Conservation (phyloP, 1,140 invertebrate genomes). For the Anastatus disparis region DNA sequence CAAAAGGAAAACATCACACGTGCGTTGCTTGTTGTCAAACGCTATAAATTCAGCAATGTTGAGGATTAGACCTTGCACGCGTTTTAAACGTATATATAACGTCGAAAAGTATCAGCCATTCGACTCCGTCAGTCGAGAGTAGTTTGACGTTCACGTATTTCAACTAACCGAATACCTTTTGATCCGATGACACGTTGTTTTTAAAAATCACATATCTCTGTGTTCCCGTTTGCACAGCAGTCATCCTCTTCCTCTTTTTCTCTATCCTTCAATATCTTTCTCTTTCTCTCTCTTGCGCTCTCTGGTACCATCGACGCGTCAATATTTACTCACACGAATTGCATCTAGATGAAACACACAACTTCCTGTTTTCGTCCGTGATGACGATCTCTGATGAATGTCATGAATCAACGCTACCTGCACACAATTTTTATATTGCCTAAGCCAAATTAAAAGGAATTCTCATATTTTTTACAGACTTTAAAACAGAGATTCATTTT, state of each 20-base stretch:
- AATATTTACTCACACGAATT: conserved; percentile 37
- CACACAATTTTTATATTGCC: conserved; percentile 12
- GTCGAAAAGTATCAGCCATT: conserved; percentile 4
- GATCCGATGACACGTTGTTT: conserved; percentile 40
- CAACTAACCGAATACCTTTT: conserved; percentile 39
- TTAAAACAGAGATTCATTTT: too few species aligned
- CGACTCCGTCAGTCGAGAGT: conserved; percentile 25
- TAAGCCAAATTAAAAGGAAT: conserved; percentile 13
- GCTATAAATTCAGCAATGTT: conserved; percentile 35
- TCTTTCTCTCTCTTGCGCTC: neutral
- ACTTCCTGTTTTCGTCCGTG: neutral
- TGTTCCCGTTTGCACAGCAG: neutral
- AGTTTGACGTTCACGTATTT: conserved; percentile 27
- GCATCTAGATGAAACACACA: conserved; percentile 33
- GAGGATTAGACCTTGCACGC: conserved; percentile 23
- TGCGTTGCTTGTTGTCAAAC: conserved; percentile 13
- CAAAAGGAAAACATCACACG: neutral
- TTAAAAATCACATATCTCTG: conserved; percentile 37
- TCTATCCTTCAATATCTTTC: neutral
- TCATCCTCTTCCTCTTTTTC: too few species aligned
- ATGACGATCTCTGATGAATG: conserved; percentile 32
- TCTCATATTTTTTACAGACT: neutral
- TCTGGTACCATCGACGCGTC: conserved; percentile 3
- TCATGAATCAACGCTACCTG: conserved; percentile 15
- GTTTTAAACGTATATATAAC: too few species aligned